A percentile compares a stretch with the other conserved stretches of the same genome.
Conservation (phyloP, 2,888 invertebrate genomes). For the Adelognathus sp. region DNA sequence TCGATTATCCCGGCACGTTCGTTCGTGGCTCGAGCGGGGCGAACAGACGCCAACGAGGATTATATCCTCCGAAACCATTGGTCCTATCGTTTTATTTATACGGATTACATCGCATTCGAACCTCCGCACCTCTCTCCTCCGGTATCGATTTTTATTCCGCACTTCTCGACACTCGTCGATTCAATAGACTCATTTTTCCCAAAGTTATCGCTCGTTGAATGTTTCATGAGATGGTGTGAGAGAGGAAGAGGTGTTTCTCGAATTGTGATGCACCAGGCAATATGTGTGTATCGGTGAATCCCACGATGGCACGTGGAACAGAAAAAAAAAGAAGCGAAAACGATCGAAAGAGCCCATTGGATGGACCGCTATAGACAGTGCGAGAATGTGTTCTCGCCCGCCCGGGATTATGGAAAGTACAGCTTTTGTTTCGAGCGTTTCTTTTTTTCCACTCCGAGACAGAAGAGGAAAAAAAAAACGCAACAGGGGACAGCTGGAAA, state of each 20-base stretch:
- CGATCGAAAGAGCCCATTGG: conserved; percentile 20
- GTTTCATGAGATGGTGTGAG: conserved; percentile 49
- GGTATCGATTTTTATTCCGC: conserved; percentile 2
- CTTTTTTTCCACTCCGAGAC: neutral
- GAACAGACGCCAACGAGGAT: conserved; percentile 51
- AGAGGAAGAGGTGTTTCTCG: conserved; percentile 35
- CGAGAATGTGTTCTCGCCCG: conserved; percentile 32
- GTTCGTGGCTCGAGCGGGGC: conserved; percentile 31
- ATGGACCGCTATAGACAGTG: too few species aligned
- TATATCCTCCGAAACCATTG: conserved; percentile 47
- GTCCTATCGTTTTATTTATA: conserved; percentile 60
- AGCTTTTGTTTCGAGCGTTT: conserved; percentile 38
- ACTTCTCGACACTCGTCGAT: conserved; percentile 41
- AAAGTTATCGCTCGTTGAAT: conserved; percentile 54
- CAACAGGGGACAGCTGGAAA: conserved; percentile 5
- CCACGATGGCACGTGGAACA: neutral
- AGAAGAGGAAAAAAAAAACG: conserved; percentile 12
- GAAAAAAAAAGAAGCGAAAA: conserved; percentile 26
- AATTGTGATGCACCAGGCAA: conserved; percentile 9
- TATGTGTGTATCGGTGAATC: neutral
- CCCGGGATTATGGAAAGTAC: conserved; percentile 52
- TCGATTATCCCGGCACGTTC: conserved; percentile 49
- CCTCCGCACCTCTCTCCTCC: neutral
- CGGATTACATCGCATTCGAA: conserved; percentile 55
- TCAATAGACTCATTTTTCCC: conserved; percentile 57